Conservation (phyloP, 2,113 vertebrate species). For the Pseudopipra pipra region DNA sequence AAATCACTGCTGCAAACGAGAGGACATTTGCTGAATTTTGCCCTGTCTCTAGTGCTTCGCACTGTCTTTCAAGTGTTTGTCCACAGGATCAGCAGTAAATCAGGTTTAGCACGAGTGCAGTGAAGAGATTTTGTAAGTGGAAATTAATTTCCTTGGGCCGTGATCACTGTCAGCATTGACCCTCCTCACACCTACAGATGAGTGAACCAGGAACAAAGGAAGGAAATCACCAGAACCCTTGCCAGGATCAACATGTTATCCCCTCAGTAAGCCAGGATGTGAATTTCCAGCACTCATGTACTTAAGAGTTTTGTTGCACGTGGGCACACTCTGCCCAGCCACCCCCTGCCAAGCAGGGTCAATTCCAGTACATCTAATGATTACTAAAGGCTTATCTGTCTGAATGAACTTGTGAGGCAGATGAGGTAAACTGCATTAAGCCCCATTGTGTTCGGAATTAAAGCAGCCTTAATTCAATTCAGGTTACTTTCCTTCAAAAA, state of each 20-base stretch:
- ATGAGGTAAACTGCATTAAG: slow-evolving; percentile 68
- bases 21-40: not conserved
- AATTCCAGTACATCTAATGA: not conserved
- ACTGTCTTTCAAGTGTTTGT: not conserved
- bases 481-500: slow-evolving; percentile 45
- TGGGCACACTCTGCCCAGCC: not conserved
- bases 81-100: rapidly evolving
- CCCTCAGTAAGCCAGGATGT: slow-evolving; percentile 20
- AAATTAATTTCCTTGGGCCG: not conserved
- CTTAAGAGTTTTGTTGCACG: not conserved
- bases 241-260: not conserved
- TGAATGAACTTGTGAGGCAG: slow-evolving; percentile 55
- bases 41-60: not conserved
- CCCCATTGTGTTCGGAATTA: slow-evolving; percentile 66
- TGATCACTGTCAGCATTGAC: not conserved
- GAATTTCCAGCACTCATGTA: not conserved
- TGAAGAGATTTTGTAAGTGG: not conserved
- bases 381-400: not conserved
- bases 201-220: not conserved
- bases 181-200: not conserved
- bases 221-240: not conserved
- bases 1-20: not conserved
- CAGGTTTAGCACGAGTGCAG: not conserved
- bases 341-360: not conserved
- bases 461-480: slow-evolving; percentile 67